A percentile compares a stretch with the other conserved stretches of the same genome.
These are phyloP conservation scores for Philereme transversata DNA, from an alignment of 2,888 invertebrate species.

Conservation along the genomic window DNA sequence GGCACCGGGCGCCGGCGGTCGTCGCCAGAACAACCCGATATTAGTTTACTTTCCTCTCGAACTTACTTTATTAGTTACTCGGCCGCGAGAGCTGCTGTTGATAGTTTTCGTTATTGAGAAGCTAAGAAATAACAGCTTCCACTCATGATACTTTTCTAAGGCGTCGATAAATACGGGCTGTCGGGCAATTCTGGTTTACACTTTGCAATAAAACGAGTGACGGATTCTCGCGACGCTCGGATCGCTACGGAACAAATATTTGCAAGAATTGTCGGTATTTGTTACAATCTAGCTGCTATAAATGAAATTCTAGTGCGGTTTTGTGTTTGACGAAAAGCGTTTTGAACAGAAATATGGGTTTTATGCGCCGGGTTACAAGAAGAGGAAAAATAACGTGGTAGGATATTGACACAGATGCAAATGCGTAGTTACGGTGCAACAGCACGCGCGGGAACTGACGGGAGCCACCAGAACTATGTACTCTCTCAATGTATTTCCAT, in stretches of 20 bases:
- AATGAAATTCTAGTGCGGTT: constrained; percentile 3
- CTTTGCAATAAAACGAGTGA: constrained; percentile 5
- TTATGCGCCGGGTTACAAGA: constrained; percentile 35
- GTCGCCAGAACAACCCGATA: constrained; percentile 75
- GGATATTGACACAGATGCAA: constrained; percentile 64
- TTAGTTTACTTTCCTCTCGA: constrained; percentile 84
- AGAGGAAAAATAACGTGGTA: constrained; percentile 55
- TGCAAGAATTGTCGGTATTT: constrained; percentile 8
- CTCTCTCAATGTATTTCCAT: constrained; percentile 3
- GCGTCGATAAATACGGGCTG: constrained; percentile 7
- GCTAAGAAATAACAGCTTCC: constrained; percentile 53
- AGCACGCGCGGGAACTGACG: constrained; percentile 51
- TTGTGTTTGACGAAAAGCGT: constrained; percentile 12
- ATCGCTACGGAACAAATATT: constrained; percentile 17
- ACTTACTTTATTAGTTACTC: constrained; percentile 82
- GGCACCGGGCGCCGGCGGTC: constrained; percentile 44
- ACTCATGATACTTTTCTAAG: constrained; percentile 19
- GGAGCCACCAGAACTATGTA: constrained; percentile 32
- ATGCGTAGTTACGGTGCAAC: constrained; percentile 56
- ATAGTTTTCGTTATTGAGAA: constrained; percentile 79
- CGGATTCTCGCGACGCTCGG: constrained; percentile 3
- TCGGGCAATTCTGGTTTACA: constrained; percentile 1
- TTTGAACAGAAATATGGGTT: constrained; percentile 3
- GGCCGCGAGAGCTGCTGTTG: constrained; percentile 68
- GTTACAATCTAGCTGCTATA: background rate